Percentiles rank a stretch among this genome's conserved stretches.
Conservation (phyloP, 2,113 vertebrate species). For the Sinosuthora webbiana region DNA sequence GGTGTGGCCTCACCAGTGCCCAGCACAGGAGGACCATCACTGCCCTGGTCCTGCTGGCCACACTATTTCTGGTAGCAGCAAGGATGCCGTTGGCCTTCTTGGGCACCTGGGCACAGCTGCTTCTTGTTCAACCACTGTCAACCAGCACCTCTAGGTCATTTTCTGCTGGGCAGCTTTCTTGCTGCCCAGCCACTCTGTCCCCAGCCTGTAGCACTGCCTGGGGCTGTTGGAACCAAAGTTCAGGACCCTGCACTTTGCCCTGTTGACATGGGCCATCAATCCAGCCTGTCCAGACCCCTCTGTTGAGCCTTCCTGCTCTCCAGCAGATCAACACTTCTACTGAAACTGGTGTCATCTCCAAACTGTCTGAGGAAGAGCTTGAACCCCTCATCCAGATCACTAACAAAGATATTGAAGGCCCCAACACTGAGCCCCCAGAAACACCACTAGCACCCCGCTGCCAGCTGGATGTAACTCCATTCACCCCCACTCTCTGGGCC, state of each 20-base stretch:
- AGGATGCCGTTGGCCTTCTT: background rate
- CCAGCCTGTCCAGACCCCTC: background rate
- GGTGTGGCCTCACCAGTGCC: background rate
- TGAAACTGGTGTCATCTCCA: background rate
- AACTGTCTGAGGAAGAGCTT: background rate
- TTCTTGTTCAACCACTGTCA: background rate
- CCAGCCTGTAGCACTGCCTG: background rate
- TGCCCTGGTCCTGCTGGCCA: background rate
- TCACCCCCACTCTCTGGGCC: background rate
- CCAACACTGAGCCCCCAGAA: background rate
- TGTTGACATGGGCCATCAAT: background rate
- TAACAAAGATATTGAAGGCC: background rate
- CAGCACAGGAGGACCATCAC: fast-evolving
- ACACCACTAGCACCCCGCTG: fast-evolving
- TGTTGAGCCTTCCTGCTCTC: background rate
- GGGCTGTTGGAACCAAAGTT: no score
- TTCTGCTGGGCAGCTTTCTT: background rate
- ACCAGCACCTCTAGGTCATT: fast-evolving
- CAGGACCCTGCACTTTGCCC: background rate
- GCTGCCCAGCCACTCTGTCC: background rate
- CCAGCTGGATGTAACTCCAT: background rate
- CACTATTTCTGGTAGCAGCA: background rate
- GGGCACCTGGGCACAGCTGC: background rate
- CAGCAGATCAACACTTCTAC: background rate
- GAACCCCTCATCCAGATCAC: background rate